phyloP scores from a whole-genome alignment of 2,797 vertebrate genomes.

The Apodemus agrarius region DNA sequence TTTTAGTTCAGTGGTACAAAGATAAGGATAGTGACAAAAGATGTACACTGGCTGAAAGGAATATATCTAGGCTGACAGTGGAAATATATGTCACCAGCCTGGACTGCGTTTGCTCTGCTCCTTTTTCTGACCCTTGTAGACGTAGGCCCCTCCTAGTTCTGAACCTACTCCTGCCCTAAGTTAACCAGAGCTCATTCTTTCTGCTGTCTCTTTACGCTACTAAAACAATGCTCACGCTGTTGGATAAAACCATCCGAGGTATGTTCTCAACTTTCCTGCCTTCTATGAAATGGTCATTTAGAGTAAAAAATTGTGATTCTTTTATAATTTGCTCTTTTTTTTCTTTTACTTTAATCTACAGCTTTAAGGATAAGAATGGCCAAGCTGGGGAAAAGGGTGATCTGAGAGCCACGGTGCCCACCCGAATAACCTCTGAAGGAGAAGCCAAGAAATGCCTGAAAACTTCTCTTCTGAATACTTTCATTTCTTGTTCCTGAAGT shows the following conservation, averaged over 20 bases:
- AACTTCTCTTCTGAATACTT: conserved; percentile 72
- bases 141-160: conserved; percentile 66
- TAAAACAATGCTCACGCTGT: conserved; percentile 85
- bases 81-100: neutral
- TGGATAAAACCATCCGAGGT: conserved; percentile 85
- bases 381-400: conserved; percentile 91
- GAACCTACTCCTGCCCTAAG: conserved; percentile 72
- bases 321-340: conserved; percentile 53
- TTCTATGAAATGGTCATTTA: conserved; percentile 78
- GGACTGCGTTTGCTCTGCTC: neutral
- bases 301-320: conserved; percentile 53
- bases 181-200: conserved; percentile 84
- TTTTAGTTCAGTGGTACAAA: neutral
- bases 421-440: conserved; percentile 67
- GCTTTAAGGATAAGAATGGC: conserved; percentile 92
- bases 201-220: conserved; percentile 85
- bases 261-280: conserved; percentile 81
- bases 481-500: conserved; percentile 69
- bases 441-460: conserved; percentile 80
- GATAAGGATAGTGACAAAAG: conserved; percentile 19
- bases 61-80: neutral
- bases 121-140: conserved; percentile 62
- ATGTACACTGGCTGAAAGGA: neutral
- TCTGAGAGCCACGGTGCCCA: conserved; percentile 81
- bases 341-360: conserved; percentile 85